Conservation (phyloP, 2,113 vertebrate species). For the Cairina moschata region DNA sequence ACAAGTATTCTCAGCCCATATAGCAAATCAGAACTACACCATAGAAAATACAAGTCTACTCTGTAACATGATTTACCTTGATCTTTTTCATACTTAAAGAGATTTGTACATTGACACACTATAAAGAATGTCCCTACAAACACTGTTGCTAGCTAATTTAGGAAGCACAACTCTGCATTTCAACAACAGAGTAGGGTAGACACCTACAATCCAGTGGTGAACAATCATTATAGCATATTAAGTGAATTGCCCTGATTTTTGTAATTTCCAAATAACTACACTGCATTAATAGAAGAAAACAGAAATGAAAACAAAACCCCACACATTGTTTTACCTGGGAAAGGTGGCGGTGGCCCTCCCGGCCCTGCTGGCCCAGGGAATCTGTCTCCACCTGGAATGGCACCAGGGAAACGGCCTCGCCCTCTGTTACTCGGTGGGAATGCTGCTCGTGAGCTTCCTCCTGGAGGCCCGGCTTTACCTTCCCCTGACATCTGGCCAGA, state of each 20-base stretch:
- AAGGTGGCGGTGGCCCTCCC: conserved; percentile 94
- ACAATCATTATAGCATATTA: conserved; percentile 22
- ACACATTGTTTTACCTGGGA: conserved; percentile 83
- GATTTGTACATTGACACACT: neutral
- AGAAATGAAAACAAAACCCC: conserved; percentile 50
- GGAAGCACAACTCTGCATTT: conserved; percentile 55
- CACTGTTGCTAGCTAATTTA: neutral
- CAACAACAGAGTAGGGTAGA: conserved; percentile 13
- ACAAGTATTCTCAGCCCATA: neutral
- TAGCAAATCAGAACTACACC: neutral
- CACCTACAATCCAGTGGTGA: conserved; percentile 27
- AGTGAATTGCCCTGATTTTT: conserved; percentile 52
- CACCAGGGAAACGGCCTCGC: conserved; percentile 92
- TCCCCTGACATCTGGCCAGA: conserved; percentile 99
- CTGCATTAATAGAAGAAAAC: conserved; percentile 58
- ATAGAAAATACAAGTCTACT: neutral
- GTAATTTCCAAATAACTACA: conserved; percentile 45
- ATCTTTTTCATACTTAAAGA: neutral
- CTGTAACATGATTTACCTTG: neutral
- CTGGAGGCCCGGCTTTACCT: conserved; percentile 96
- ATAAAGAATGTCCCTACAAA: neutral
- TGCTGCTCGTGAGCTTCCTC: conserved; percentile 86
- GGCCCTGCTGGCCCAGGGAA: conserved; percentile 94
- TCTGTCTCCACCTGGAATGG: conserved; percentile 92
- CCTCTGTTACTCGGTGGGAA: conserved; percentile 93